Base-by-base conservation (phyloP, 2,113 vertebrate species). In the Glaucidium brasilianum region DNA sequence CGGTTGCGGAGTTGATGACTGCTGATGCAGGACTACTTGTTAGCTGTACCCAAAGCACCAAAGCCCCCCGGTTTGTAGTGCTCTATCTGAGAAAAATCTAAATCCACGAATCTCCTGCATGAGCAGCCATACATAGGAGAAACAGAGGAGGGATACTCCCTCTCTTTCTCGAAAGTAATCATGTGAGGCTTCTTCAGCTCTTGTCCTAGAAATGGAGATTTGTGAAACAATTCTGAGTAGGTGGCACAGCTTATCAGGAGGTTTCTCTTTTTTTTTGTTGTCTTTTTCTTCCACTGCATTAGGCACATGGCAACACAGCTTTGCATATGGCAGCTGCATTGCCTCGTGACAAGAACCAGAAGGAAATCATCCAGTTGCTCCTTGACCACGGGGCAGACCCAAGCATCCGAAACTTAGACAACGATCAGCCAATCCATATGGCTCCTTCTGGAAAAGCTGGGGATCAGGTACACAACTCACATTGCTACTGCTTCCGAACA, bases 271-370 rank as follows among this genome's bases (percentile, higher is more conserved):
- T 53, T 19, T 2, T 27, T 29, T 6, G 50, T 34, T 8, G 39
- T n/a, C 23, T 64, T n/a, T 77, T 26, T 29, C 21, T 18, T 29
- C 6, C 45, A 2, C 16, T 76, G 13, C 47, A 53, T 35, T 30
- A 97, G 97, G 97, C 97, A 26, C 97, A 98, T 5, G 97, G 97
- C 34, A 97, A 98, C 88, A 98, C 97, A 22, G 96, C 96, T 58
- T 68, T 97, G 80, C 97, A 98, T 52, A 97, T 97, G 97, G 97
- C 97, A 72, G 98, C 97, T 37, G 98, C 94, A 5, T 8, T 97
- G 80, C 85, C 96, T 18, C 37, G 12, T 11, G 86, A 88, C 68
- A 94, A 92, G 73, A 94, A 97, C 82, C 97, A 97, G 91, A 68
- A 78, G 56, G 96, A 97, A 41, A 97, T 98, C 4, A 4, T 98